phyloP scores from a whole-genome alignment of 1,140 invertebrate genomes.

The Leptopilina boulardi region DNA sequence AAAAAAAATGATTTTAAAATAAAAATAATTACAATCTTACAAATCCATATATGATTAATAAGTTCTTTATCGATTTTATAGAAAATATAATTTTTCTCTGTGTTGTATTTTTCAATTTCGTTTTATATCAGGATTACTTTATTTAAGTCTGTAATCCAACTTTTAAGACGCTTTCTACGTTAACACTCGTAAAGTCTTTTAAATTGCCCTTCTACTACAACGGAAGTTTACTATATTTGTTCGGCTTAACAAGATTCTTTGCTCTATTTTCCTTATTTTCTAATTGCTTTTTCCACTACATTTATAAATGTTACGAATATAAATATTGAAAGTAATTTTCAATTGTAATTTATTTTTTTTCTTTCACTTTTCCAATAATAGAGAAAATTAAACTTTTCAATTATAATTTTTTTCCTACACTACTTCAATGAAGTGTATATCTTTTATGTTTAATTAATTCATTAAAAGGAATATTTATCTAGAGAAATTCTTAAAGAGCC shows the following conservation, averaged over 20 bases:
- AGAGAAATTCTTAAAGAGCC: no score
- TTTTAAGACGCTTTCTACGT: slow-evolving; percentile 1
- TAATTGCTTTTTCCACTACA: not conserved
- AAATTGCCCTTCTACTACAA: not conserved
- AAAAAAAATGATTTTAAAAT: no score
- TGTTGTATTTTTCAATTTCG: not conserved
- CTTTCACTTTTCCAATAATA: not conserved
- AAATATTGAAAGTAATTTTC: not conserved
- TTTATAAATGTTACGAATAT: not conserved
- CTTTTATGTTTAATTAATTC: no score
- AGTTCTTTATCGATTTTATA: no score
- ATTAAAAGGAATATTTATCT: no score
- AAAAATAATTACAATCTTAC: no score
- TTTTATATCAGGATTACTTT: not conserved
- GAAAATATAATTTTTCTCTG: no score
- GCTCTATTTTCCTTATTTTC: not conserved
- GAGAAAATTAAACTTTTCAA: not conserved
- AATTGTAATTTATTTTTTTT: not conserved
- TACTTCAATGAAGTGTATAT: no score
- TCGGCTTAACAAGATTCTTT: not conserved
- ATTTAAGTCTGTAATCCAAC: not conserved
- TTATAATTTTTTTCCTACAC: not conserved
- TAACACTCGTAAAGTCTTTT: slow-evolving; percentile 20
- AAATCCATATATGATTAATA: no score
- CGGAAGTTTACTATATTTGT: slow-evolving; percentile 1